These are phyloP conservation scores for Serinus canaria DNA, from an alignment of 2,113 vertebrate species.

Conservation along the genomic window DNA sequence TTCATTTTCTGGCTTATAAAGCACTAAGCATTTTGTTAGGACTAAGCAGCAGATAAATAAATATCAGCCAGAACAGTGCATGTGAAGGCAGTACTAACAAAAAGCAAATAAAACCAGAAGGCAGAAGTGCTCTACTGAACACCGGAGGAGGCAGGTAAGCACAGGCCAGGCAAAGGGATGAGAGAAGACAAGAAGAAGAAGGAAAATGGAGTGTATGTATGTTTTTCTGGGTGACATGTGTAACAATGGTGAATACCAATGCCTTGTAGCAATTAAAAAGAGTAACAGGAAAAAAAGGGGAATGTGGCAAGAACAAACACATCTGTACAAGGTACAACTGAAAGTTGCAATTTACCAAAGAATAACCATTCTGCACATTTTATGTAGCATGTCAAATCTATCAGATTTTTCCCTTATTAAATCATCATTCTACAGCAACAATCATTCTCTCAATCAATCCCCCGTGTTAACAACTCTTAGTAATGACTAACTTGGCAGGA, in stretches of 20 bases:
- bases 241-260: not conserved
- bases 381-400: conserved; percentile 58
- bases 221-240: not conserved
- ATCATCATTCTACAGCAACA: conserved; percentile 61
- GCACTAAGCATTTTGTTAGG: not conserved
- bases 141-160: not conserved
- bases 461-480: conserved; percentile 44
- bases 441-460: conserved; percentile 60
- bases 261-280: conserved; percentile 1
- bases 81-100: not conserved
- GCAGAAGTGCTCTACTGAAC: not conserved
- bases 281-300: not conserved
- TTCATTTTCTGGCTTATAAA: conserved; percentile 5
- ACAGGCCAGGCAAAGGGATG: not conserved
- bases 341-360: conserved; percentile 59
- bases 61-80: not conserved
- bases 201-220: not conserved
- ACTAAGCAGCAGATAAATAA: not conserved
- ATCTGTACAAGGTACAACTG: not conserved
- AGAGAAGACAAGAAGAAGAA: not conserved
- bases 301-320: conserved; percentile 22
- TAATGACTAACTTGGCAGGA: conserved; percentile 59
- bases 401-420: conserved; percentile 69
- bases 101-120: not conserved
- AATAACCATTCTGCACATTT: conserved; percentile 58